Conservation (phyloP, 2,797 vertebrate genomes). For the Spinus pinus region DNA sequence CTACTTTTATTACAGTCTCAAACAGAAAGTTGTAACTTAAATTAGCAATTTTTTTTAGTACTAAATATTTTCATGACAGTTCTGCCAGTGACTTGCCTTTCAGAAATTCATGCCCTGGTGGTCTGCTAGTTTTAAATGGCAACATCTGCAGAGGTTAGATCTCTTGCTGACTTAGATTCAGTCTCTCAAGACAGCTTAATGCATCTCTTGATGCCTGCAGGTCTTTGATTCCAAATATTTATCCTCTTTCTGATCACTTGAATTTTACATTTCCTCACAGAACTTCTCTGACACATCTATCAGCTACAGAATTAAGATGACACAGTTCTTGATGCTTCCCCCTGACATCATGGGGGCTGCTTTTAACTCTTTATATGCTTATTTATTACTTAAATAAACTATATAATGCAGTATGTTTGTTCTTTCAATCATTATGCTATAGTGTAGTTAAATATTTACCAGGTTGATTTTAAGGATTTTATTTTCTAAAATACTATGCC, state of each 20-base stretch:
- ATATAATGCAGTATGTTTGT: not conserved
- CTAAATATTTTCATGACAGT: not conserved
- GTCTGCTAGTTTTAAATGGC: not conserved
- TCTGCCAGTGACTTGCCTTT: not conserved
- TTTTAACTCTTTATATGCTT: not conserved
- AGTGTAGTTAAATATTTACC: not conserved
- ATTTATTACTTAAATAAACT: not conserved
- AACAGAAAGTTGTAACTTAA: not conserved
- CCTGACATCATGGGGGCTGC: not conserved
- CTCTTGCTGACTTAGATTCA: not conserved
- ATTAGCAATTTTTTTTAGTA: not conserved
- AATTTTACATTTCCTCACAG: not conserved
- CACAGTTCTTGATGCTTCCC: not conserved
- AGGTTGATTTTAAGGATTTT: not conserved
- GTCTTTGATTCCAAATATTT: constrained; percentile 10
- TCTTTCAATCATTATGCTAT: not conserved
- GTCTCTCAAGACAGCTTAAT: not conserved
- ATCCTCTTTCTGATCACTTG: not conserved
- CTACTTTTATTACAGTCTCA: not conserved
- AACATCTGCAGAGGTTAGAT: not conserved
- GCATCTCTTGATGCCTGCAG: not conserved
- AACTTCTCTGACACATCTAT: not conserved
- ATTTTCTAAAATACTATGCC: not conserved
- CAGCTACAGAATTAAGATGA: not conserved
- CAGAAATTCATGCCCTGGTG: not conserved